Percentiles rank a stretch among this genome's conserved stretches.
These are phyloP conservation scores for Albula glossodonta DNA, from an alignment of 2,113 vertebrate genomes.

Conservation along the genomic window DNA sequence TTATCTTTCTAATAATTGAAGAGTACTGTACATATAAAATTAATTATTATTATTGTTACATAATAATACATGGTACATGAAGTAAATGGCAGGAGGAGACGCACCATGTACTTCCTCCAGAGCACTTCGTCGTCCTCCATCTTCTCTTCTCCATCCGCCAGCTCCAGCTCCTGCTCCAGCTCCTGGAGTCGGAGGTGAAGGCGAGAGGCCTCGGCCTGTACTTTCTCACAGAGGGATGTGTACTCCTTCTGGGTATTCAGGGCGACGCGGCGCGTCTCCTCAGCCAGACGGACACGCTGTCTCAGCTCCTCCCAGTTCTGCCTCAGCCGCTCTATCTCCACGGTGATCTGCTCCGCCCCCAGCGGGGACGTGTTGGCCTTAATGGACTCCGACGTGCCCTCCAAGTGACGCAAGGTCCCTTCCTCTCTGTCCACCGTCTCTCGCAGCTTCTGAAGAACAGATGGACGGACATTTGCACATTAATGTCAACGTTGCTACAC, in stretches of 20 bases:
- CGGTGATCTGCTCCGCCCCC: constrained; percentile 74
- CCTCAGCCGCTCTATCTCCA: constrained; percentile 77
- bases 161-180: constrained; percentile 70
- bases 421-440: constrained; percentile 71
- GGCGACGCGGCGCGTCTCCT: constrained; percentile 63
- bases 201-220: constrained; percentile 70
- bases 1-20: too few relatives aligned
- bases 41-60: not conserved
- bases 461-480: too few relatives aligned
- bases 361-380: constrained; percentile 80
- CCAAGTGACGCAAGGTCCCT: constrained; percentile 72
- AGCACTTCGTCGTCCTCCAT: constrained; percentile 78
- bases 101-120: constrained; percentile 82
- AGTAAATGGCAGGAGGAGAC: constrained; percentile 22
- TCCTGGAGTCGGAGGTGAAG: constrained; percentile 67
- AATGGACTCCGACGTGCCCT: constrained; percentile 67
- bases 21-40: too few relatives aligned
- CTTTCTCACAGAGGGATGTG: constrained; percentile 55
- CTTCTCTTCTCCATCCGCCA: constrained; percentile 32
- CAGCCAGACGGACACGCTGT: constrained; percentile 63
- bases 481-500: too few relatives aligned
- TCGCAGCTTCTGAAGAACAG: constrained; percentile 64
- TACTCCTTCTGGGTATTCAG: constrained; percentile 71
- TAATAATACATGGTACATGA: too few relatives aligned
- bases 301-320: constrained; percentile 76